A percentile compares a stretch with the other conserved stretches of the same genome.
These are phyloP conservation scores for Gerosis bhagava DNA, from an alignment of 2,888 invertebrate genomes.

Conservation along the genomic window DNA sequence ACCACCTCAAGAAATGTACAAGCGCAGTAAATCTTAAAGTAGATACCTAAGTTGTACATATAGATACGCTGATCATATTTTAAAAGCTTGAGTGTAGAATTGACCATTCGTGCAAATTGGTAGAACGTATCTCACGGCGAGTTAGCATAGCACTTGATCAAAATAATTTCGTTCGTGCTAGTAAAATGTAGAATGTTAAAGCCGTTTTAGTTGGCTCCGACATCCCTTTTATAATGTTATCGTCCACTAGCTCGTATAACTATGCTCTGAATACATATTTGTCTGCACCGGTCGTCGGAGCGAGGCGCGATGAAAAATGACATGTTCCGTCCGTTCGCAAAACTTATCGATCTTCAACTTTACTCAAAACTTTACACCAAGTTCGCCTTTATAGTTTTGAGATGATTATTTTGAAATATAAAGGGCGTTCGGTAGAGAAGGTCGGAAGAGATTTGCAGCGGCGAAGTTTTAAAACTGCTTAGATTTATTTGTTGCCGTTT, in stretches of 20 bases:
- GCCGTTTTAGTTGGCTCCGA: conserved; percentile 9
- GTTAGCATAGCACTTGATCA: conserved; percentile 12
- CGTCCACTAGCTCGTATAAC: conserved; percentile 25
- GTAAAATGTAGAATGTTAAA: conserved; percentile 6
- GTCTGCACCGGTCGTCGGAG: conserved; percentile 6
- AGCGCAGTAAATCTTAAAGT: conserved; percentile 3
- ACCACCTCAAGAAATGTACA: no score
- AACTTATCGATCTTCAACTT: conserved; percentile 33
- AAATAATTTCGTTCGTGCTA: conserved; percentile 8
- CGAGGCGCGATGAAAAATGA: conserved; percentile 19
- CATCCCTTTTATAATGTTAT: conserved; percentile 16
- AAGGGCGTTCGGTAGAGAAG: conserved; percentile 34
- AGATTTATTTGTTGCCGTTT: conserved; percentile 51
- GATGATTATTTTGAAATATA: conserved; percentile 40
- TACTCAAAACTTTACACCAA: no score
- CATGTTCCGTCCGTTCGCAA: conserved; percentile 27
- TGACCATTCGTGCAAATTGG: conserved; percentile 15
- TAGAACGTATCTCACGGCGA: conserved; percentile 16
- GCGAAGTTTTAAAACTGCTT: conserved; percentile 45
- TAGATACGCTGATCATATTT: conserved; percentile 10
- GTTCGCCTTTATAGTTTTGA: conserved; percentile 31
- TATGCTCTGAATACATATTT: conserved; percentile 17
- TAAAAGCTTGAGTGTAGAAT: conserved; percentile 7
- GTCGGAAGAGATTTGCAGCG: conserved; percentile 42
- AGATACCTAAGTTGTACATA: background rate